Conservation (phyloP, 2,797 vertebrate species). For the Fistularia commersonii region DNA sequence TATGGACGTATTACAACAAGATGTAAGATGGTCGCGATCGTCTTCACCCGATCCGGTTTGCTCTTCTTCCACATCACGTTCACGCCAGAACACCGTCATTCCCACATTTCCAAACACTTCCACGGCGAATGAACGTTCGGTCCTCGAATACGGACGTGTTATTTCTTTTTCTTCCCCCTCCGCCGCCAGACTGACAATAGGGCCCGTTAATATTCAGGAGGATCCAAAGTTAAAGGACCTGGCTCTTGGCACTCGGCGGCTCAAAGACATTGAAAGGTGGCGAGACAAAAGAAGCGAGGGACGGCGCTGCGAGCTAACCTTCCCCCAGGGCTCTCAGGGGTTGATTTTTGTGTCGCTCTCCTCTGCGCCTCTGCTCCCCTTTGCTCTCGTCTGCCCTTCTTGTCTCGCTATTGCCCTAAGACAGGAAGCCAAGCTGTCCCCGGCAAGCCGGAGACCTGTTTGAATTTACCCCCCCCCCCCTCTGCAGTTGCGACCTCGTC, state of each 20-base stretch:
- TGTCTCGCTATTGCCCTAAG: slow-evolving; percentile 59
- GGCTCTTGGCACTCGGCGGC: slow-evolving; percentile 43
- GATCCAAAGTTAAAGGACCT: slow-evolving; percentile 24
- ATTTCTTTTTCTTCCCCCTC: no score
- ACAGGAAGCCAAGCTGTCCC: slow-evolving; percentile 63
- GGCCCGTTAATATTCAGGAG: slow-evolving; percentile 44
- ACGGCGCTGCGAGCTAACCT: slow-evolving; percentile 62
- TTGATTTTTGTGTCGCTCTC: slow-evolving; percentile 33
- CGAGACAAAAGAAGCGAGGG: slow-evolving; percentile 15
- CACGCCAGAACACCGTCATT: no score
- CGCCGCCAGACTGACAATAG: not conserved
- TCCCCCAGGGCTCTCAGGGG: slow-evolving; percentile 69
- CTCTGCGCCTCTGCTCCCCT: slow-evolving; percentile 49
- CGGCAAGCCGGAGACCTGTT: slow-evolving; percentile 32
- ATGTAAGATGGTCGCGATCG: no score
- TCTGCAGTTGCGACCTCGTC: slow-evolving; percentile 27
- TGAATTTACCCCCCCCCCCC: slow-evolving; percentile 40
- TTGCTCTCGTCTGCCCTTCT: slow-evolving; percentile 49
- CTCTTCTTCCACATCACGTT: no score
- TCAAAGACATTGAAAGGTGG: slow-evolving; percentile 40
- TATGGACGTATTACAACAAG: no score
- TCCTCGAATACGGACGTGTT: no score
- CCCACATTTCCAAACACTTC: no score
- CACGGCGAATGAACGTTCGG: no score
- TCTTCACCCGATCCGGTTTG: no score